Evolutionary conservation across 2,888 invertebrate species (phyloP).

Genomic region (Pollenia labialis): DNA sequence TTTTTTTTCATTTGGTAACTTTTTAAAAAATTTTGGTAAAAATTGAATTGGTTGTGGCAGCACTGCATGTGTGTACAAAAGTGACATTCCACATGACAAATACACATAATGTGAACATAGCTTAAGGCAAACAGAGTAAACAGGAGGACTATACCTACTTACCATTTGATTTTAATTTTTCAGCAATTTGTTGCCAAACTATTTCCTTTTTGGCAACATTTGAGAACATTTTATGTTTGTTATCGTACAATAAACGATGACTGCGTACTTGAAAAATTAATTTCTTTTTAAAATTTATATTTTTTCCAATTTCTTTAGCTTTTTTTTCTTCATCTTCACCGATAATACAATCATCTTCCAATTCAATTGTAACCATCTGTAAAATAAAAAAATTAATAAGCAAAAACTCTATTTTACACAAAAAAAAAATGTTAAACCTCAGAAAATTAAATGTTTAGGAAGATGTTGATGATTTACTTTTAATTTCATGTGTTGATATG

Average conservation of each 20-base stretch:
- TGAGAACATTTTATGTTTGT: conserved; percentile 74
- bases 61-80: too few relatives aligned
- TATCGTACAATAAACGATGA: conserved; percentile 77
- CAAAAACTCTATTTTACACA: background rate
- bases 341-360: conserved; percentile 44
- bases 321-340: background rate
- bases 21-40: too few relatives aligned
- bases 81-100: too few relatives aligned
- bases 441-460: conserved; percentile 14
- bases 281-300: conserved; percentile 67
- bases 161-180: conserved; percentile 70
- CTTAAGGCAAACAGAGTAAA: background rate
- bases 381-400: conserved; percentile 26
- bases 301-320: background rate
- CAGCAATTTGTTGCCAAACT: conserved; percentile 78
- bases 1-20: too few relatives aligned
- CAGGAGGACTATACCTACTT: conserved; percentile 34
- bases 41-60: too few relatives aligned
- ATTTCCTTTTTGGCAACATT: conserved; percentile 75
- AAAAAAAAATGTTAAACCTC: background rate
- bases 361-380: conserved; percentile 58
- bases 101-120: too few relatives aligned
- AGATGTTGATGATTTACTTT: conserved; percentile 11
- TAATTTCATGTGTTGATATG: background rate
- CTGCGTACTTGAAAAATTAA: conserved; percentile 77